Conservation (phyloP, 2,888 invertebrate species). For the Ceraclea dissimilis region DNA sequence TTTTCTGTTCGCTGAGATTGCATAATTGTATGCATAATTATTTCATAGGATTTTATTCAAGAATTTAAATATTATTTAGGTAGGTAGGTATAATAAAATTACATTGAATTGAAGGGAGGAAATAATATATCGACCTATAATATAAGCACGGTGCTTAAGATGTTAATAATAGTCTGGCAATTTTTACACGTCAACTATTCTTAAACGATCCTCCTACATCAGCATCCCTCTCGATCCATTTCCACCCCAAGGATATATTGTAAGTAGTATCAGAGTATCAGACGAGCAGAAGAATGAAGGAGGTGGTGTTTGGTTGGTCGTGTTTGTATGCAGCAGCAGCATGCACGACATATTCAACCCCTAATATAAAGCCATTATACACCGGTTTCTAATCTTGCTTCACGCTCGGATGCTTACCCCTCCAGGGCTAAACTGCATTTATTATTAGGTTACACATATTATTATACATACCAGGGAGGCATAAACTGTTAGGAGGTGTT, state of each 20-base stretch:
- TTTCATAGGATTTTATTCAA: too few species aligned
- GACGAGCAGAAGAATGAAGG: conserved; percentile 4
- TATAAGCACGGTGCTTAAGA: background rate
- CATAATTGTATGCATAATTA: too few species aligned
- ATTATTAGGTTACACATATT: conserved; percentile 13
- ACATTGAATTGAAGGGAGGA: too few species aligned
- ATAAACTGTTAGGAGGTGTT: conserved; percentile 12
- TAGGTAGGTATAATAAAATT: too few species aligned
- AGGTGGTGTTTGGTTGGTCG: background rate
- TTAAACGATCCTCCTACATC: conserved; percentile 11
- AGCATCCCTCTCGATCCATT: conserved; percentile 8
- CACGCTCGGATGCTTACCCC: conserved; percentile 24
- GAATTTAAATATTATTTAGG: too few species aligned
- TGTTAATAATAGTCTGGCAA: conserved; percentile 13
- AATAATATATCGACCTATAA: background rate
- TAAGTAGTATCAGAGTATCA: background rate
- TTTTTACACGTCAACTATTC: conserved; percentile 21
- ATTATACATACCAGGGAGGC: conserved; percentile 6
- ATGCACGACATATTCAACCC: conserved; percentile 10
- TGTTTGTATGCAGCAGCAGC: conserved; percentile 15
- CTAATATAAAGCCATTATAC: conserved; percentile 7
- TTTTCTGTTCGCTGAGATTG: too few species aligned
- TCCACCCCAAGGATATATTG: background rate
- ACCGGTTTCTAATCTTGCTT: conserved; percentile 19
- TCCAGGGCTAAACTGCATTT: conserved; percentile 18